A percentile compares a stretch with the other conserved stretches of the same genome.
Conservation (phyloP, 2,113 vertebrate species). For the Fulmarus glacialis region DNA sequence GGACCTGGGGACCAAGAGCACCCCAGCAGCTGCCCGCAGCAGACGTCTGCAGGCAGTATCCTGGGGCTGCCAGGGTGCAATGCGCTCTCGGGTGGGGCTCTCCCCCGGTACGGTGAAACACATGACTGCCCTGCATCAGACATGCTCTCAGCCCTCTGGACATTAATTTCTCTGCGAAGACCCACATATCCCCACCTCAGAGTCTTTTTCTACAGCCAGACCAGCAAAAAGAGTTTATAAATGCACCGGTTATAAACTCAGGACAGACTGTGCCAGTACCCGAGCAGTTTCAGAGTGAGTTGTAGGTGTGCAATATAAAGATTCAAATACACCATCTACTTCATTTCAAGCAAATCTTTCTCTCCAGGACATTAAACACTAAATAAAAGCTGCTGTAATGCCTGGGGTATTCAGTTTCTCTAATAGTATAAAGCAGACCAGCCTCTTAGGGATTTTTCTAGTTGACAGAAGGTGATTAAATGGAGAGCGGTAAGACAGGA, state of each 20-base stretch:
- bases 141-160: neutral
- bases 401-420: neutral
- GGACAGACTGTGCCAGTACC: neutral
- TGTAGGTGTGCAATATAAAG: neutral
- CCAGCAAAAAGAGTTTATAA: neutral
- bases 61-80: neutral
- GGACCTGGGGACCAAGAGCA: neutral
- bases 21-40: neutral
- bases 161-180: neutral
- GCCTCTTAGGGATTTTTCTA: slow-evolving; percentile 43
- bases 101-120: rapidly evolving
- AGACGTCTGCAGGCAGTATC: neutral
- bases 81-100: neutral
- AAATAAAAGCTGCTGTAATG: slow-evolving; percentile 4
- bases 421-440: slow-evolving; percentile 3
- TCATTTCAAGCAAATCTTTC: slow-evolving; percentile 9
- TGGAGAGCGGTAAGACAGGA: neutral
- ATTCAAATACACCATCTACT: neutral
- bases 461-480: slow-evolving; percentile 60
- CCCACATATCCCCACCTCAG: rapidly evolving
- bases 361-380: neutral
- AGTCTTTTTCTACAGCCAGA: neutral
- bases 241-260: neutral
- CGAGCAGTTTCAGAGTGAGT: neutral
- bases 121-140: neutral